These are phyloP conservation scores for Metalampra italica DNA, from an alignment of 2,888 invertebrate genomes.

Conservation along the genomic window DNA sequence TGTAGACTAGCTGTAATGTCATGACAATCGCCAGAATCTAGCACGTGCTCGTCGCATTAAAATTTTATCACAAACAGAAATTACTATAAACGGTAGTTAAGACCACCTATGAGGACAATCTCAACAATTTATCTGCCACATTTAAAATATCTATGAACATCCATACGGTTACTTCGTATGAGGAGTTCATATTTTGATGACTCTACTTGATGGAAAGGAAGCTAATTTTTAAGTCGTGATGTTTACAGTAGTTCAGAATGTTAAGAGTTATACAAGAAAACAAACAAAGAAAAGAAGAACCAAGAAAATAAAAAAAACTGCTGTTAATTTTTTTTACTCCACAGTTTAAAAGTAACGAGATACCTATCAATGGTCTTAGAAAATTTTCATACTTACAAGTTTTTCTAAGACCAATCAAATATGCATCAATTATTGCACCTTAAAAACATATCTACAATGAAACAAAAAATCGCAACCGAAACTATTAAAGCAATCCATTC, in stretches of 20 bases:
- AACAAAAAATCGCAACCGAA: constrained; percentile 52
- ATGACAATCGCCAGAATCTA: constrained; percentile 11
- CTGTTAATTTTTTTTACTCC: no score
- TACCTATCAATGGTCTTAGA: no score
- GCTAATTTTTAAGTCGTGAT: constrained; percentile 41
- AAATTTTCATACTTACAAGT: not conserved
- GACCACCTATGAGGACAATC: constrained; percentile 59
- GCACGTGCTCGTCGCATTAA: constrained; percentile 41
- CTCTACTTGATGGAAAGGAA: constrained; percentile 10
- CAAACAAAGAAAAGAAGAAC: no score
- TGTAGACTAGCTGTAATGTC: no score
- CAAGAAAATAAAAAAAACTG: no score
- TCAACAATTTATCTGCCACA: constrained; percentile 51
- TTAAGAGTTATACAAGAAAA: no score
- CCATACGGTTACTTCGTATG: constrained; percentile 5
- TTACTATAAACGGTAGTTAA: constrained; percentile 49
- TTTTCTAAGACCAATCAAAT: not conserved
- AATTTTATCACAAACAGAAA: constrained; percentile 34
- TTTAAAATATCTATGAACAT: constrained; percentile 15
- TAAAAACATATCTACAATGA: constrained; percentile 37
- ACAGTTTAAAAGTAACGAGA: no score
- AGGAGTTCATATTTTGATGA: constrained; percentile 10
- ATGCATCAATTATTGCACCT: constrained; percentile 28
- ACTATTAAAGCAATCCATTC: constrained; percentile 47
- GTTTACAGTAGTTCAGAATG: constrained; percentile 9